These are phyloP conservation scores for Neosilurus hyrtlii DNA, from an alignment of 2,797 vertebrate genomes.

Conservation along the genomic window DNA sequence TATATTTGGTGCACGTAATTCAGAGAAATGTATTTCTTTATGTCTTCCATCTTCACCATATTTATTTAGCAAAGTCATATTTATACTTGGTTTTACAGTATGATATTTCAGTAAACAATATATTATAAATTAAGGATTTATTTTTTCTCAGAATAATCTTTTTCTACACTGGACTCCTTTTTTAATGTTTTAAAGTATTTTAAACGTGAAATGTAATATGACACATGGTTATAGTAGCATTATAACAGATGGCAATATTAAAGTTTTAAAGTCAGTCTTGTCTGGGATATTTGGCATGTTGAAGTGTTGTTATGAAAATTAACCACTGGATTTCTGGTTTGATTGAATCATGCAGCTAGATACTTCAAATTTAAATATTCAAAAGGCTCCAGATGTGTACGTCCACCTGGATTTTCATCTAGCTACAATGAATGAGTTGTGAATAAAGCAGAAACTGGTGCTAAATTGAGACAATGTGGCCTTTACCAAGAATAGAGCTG, in stretches of 20 bases:
- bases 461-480: slow-evolving; percentile 7
- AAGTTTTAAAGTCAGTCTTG: background rate
- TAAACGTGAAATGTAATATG: no score
- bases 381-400: background rate
- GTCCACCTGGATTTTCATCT: background rate
- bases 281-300: background rate
- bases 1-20: no score
- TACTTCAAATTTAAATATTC: slow-evolving; percentile 1
- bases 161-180: no score
- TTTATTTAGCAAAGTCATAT: no score
- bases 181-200: no score
- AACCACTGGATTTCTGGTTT: background rate
- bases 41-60: no score
- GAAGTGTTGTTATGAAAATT: background rate
- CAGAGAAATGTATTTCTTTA: no score
- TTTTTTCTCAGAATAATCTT: no score
- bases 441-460: slow-evolving; percentile 4
- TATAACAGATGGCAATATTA: background rate
- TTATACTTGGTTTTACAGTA: no score
- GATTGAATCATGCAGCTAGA: background rate
- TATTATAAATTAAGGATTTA: no score
- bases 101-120: no score
- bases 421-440: background rate
- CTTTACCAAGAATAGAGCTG: slow-evolving; percentile 1
- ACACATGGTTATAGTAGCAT: background rate